Base-by-base conservation (phyloP, 2,888 invertebrate species). In the Conistra vaccinii region DNA sequence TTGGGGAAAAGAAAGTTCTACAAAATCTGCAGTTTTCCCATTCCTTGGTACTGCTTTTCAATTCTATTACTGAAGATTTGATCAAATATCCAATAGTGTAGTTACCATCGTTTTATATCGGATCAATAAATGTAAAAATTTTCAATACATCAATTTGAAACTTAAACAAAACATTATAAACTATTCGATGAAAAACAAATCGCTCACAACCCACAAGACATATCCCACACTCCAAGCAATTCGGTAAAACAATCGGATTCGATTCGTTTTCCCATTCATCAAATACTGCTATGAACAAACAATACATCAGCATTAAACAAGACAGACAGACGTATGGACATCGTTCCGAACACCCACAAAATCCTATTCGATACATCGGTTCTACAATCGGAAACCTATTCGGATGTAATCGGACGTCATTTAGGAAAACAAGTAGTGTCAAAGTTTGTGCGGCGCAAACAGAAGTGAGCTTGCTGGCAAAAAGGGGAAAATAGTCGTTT, bases 221-320 rank as follows among this genome's bases (percentile, higher is more conserved):
- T n/a, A 32, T 12, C 51, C 48, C 61, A 53, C 39, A 66, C 74
- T 60, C 51, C 0, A 62, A 69, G 60, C n/a, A 80, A 53, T 80
- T 80, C 45, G 42, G 55, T 51, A 68, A 83, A 83, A 80, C 84
- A 73, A 73, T 77, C 73, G 73, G 57, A 65, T 70, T 53, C 20
- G 63, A 71, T 73, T 80, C 48, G 51, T 69, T 67, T 73, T 29
- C 69, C 58, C 76, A 85, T 85, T 70, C 70, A 83, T 85, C 85
- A 85, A 78, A 77, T 70, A 55, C 58, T 14, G 48, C 78, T 70
- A 85, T 83, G 71, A 67, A 66, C 69, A 68, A 72, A 73, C 77
- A 73, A 85, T 85, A 83, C 69, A 85, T 85, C 85, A 83, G 72
- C 73, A 80, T 85, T 75, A 78, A 72, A 78, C 76, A 61, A 69